phyloP scores from a whole-genome alignment of 2,797 vertebrate species.

The Megaceryle alcyon region DNA sequence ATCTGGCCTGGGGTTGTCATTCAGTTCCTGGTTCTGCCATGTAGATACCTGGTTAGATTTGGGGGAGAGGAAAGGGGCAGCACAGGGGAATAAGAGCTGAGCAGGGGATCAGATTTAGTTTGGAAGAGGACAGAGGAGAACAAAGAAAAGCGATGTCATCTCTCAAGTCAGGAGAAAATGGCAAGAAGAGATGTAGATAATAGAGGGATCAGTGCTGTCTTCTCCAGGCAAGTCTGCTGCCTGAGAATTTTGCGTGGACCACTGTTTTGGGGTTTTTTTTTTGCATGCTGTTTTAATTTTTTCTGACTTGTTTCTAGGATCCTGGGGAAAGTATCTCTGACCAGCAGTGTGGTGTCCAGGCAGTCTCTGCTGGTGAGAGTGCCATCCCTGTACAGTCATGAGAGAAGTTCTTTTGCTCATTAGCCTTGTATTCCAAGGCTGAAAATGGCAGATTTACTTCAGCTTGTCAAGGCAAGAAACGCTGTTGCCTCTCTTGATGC shows the following conservation, averaged over 20 bases:
- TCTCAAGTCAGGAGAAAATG: not conserved
- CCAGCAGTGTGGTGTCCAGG: not conserved
- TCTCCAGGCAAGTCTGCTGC: not conserved
- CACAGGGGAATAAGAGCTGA: rapidly evolving
- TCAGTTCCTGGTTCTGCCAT: not conserved
- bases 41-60: not conserved
- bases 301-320: not conserved
- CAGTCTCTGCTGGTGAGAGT: not conserved
- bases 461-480: not conserved
- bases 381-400: not conserved
- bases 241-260: not conserved
- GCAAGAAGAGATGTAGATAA: not conserved
- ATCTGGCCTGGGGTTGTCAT: not conserved
- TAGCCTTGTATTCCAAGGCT: not conserved
- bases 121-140: not conserved
- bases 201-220: not conserved
- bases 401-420: not conserved
- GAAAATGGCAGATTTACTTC: not conserved
- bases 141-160: not conserved
- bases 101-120: not conserved
- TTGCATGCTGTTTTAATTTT: no score
- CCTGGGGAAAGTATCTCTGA: not conserved
- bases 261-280: no score
- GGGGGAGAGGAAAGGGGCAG: not conserved
- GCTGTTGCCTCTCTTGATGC: not conserved